Evolutionary conservation across 92 coral and sea anemone species (phyloP).

Genomic region (Epizoanthus ramosus): DNA sequence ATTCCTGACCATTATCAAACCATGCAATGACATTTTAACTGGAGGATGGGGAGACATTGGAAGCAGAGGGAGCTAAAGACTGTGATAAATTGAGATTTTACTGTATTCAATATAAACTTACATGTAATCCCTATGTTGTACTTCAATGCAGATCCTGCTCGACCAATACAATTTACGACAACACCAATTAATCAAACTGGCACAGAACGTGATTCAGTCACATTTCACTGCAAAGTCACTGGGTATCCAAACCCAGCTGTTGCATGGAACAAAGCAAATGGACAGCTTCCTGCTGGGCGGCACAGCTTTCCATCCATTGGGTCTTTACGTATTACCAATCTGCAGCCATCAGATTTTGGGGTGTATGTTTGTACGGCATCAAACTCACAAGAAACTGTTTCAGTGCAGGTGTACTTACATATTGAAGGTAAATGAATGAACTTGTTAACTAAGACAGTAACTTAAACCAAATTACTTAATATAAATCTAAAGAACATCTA

Average conservation of each 20-base stretch:
- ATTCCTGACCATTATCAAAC: no score
- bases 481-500: no score
- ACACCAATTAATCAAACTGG: constrained; percentile 68
- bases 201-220: constrained; percentile 64
- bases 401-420: constrained; percentile 55
- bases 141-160: constrained; percentile 72
- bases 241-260: constrained; percentile 81
- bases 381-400: constrained; percentile 61
- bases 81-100: no score
- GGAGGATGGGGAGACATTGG: no score
- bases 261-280: constrained; percentile 66
- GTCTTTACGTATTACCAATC: constrained; percentile 64
- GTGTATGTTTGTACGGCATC: constrained; percentile 75
- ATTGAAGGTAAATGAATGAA: constrained; percentile 64
- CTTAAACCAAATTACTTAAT: no score
- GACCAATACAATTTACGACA: constrained; percentile 66
- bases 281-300: constrained; percentile 57
- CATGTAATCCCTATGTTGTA: no score
- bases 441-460: no score
- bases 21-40: no score
- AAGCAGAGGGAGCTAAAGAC: neutral
- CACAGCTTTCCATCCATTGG: constrained; percentile 80
- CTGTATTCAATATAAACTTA: neutral
- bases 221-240: constrained; percentile 77
- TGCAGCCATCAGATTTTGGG: constrained; percentile 75